phyloP scores from a whole-genome alignment of 2,888 invertebrate genomes.

The Argynnis bischoffii region DNA sequence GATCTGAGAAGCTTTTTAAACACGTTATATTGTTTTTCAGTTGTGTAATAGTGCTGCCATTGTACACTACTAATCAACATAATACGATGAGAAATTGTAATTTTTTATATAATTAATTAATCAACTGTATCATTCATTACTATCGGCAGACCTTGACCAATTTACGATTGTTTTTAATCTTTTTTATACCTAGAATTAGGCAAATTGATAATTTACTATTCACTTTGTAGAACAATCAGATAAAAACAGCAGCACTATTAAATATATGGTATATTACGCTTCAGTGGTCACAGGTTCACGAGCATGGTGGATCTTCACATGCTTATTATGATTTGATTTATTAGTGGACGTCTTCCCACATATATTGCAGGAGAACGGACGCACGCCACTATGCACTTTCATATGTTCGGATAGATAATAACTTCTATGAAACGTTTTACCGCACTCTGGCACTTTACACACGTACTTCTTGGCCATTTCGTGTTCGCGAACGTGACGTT shows the following conservation, averaged over 20 bases:
- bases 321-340: constrained; percentile 95
- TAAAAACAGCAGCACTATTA: constrained; percentile 11
- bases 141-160: too few relatives aligned
- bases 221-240: not conserved
- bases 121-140: not conserved
- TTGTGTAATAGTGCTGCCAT: constrained; percentile 13
- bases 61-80: not conserved
- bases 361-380: constrained; percentile 92
- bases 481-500: constrained; percentile 91
- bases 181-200: not conserved
- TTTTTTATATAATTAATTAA: constrained; percentile 4
- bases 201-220: constrained; percentile 3
- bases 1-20: constrained; percentile 56
- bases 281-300: constrained; percentile 93
- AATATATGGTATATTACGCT: constrained; percentile 73
- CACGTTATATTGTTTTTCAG: too few relatives aligned
- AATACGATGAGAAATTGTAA: constrained; percentile 8
- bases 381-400: constrained; percentile 90
- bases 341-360: constrained; percentile 95
- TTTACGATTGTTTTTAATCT: too few relatives aligned
- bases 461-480: constrained; percentile 89
- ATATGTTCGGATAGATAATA: constrained; percentile 94
- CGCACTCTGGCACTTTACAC: constrained; percentile 88
- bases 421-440: constrained; percentile 92
- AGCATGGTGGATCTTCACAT: constrained; percentile 94